These are phyloP conservation scores for Gastrophryne carolinensis DNA, from an alignment of 2,797 vertebrate genomes.

Conservation along the genomic window DNA sequence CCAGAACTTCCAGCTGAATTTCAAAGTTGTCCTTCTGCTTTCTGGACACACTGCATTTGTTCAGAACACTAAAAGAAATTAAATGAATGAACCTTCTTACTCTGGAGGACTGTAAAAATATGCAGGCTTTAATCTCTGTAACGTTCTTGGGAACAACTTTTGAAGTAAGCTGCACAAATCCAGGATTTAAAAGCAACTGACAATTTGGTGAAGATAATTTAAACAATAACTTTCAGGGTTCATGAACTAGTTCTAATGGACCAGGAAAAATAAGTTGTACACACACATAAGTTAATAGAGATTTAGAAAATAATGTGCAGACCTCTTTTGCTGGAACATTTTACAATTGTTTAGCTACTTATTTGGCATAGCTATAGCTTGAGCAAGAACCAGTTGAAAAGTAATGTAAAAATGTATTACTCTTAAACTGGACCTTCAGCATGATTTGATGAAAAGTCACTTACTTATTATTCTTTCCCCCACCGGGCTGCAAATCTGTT, in stretches of 20 bases:
- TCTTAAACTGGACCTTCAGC: too few species aligned
- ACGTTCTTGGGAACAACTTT: neutral
- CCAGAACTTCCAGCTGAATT: slow-evolving; percentile 32
- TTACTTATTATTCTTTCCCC: too few species aligned
- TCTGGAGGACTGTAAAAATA: neutral
- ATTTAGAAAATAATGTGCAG: neutral
- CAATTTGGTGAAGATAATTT: neutral
- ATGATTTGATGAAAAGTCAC: too few species aligned
- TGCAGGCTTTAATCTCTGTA: neutral
- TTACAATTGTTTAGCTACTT: too few species aligned
- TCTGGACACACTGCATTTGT: slow-evolving; percentile 6
- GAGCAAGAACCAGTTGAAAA: too few species aligned
- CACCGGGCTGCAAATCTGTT: too few species aligned
- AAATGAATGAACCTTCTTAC: neutral
- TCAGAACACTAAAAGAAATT: neutral
- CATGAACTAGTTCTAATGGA: neutral
- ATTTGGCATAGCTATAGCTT: too few species aligned
- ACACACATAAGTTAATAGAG: too few species aligned
- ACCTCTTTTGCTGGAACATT: neutral
- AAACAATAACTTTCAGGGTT: neutral
- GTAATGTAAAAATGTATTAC: too few species aligned
- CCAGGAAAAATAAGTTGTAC: neutral
- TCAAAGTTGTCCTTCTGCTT: slow-evolving; percentile 30
- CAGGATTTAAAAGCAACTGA: neutral
- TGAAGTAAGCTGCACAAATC: neutral